Base-by-base conservation (phyloP, 2,888 invertebrate genomes). In the Operophtera brumata region DNA sequence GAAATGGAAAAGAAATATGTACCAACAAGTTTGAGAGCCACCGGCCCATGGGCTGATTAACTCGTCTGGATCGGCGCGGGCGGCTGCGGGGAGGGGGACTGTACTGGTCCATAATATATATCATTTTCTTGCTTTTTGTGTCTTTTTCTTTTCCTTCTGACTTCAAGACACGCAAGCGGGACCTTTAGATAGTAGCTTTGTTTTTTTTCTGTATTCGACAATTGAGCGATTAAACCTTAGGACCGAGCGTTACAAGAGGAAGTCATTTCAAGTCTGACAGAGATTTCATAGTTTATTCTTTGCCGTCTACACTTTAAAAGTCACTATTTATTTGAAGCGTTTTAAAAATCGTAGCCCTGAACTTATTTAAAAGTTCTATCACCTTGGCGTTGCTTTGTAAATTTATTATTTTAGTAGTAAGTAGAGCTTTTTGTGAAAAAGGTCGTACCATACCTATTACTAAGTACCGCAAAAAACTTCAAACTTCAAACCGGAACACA, bases 21-120 rank as follows among this genome's bases (percentile, higher is more conserved):
- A 20, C 20, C 20, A 30, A 11, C n/a, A 54, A 49, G 69, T 81
- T 89, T 86, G 84, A 82, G 77, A 47, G 59, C 11, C 78, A 2
- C 59, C 67, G 76, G 13, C 53, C 59, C 59, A 61, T 67, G 75
- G 78, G 76, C 88, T 89, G 88, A 89, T 89, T 89, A 89, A 88
- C 88, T 87, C 82, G 82, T 89, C 80, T 81, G 71, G 75, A 62
- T 64, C 53, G 71, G 69, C 37, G 54, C 50, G 37, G 47, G 51
- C 42, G 34, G 65, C 67, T 56, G 69, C 55, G 65, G 71, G 68
- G 70, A 61, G 64, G 52, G 67, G 69, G 64, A 66, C 54, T 65
- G 75, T 69, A 68, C 70, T 69, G 70, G 69, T 71, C 76, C 72
- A 71, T 81, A 78, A 80, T 80, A 72, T 78, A 75, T 82, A 80